Conservation (phyloP, 1,140 invertebrate genomes). For the Acromyrmex heyeri region DNA sequence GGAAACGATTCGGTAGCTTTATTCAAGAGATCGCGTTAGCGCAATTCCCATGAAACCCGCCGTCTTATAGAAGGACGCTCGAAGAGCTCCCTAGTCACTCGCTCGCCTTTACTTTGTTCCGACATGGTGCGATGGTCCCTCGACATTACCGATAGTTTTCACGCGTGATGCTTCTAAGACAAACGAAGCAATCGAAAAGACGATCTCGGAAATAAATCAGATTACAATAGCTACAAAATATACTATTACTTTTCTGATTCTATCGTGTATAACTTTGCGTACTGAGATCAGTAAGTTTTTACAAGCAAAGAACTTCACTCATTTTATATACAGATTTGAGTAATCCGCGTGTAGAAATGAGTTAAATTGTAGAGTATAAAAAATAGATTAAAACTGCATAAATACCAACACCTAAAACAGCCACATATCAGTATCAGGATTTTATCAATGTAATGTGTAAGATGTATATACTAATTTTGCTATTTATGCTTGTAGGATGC, state of each 20-base stretch:
- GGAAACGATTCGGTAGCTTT: conserved; percentile 49
- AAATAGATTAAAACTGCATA: too few species aligned
- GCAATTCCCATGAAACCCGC: conserved; percentile 26
- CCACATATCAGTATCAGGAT: too few species aligned
- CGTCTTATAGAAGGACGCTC: neutral
- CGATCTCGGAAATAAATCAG: neutral
- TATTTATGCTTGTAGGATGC: too few species aligned
- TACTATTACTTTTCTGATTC: too few species aligned
- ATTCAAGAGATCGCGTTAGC: conserved; percentile 25
- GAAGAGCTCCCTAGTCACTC: conserved; percentile 24
- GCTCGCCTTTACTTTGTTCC: conserved; percentile 2
- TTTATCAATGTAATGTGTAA: too few species aligned
- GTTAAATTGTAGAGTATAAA: too few species aligned
- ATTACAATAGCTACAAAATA: neutral
- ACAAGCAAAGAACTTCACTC: too few species aligned
- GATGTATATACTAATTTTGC: too few species aligned
- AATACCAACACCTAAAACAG: too few species aligned
- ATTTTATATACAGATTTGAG: too few species aligned
- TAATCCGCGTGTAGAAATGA: too few species aligned
- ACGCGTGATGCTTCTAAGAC: neutral
- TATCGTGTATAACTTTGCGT: too few species aligned
- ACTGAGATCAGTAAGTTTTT: neutral
- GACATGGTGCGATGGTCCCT: neutral
- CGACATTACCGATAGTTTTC: neutral
- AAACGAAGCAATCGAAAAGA: neutral